Evolutionary conservation across 2,888 invertebrate species (phyloP).

Genomic region (Nowickia ferox): DNA sequence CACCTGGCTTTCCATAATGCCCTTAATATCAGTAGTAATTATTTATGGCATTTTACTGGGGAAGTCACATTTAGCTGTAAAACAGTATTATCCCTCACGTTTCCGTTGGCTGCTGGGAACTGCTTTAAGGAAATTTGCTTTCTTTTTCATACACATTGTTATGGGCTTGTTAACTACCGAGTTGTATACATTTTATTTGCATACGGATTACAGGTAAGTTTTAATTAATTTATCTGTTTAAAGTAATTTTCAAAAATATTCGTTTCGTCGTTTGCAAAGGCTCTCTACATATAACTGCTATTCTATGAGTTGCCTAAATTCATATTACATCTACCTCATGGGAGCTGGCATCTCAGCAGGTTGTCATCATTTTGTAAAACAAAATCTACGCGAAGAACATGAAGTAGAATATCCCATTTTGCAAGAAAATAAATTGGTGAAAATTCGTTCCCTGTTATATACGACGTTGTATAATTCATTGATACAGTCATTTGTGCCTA

Average conservation of each 20-base stretch:
- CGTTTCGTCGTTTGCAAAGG: constrained; percentile 63
- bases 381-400: constrained; percentile 76
- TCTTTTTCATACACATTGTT: constrained; percentile 84
- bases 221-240: constrained; percentile 80
- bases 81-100: constrained; percentile 87
- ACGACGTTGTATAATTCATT: constrained; percentile 86
- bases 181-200: constrained; percentile 87
- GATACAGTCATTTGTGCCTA: constrained; percentile 86
- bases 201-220: constrained; percentile 85
- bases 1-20: constrained; percentile 87
- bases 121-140: constrained; percentile 85
- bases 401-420: constrained; percentile 88
- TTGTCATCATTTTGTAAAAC: constrained; percentile 82
- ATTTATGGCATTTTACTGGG: constrained; percentile 89
- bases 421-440: constrained; percentile 88
- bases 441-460: constrained; percentile 86
- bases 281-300: constrained; percentile 75
- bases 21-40: constrained; percentile 86
- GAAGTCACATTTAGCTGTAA: constrained; percentile 87
- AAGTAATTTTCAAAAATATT: neutral
- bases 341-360: constrained; percentile 89
- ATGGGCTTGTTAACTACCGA: constrained; percentile 88
- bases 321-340: constrained; percentile 87
- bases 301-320: constrained; percentile 85
- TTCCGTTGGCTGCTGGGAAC: constrained; percentile 87